Base-by-base conservation (phyloP, 2,888 invertebrate species). In the Scaptomyza parva region DNA sequence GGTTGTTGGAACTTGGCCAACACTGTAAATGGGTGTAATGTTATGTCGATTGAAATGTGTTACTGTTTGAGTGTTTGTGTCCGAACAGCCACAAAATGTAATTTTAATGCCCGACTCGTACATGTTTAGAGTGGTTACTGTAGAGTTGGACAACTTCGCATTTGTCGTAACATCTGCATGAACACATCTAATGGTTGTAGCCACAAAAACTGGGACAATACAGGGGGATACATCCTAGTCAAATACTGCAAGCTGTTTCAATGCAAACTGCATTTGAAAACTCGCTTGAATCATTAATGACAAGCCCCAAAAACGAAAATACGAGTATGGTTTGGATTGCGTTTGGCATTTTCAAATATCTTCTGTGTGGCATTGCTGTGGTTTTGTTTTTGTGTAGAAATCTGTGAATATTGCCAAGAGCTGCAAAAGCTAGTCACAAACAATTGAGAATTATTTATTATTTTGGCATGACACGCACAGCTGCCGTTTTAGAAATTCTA, bases 261-360 rank as follows among this genome's bases (percentile, higher is more conserved):
- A 12, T 47, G 11, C 0, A 18, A 26, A 18, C 18, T 37, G 37
- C 17, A 9, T 39, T 22, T 30, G 54, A 41, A 65, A 83, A 70
- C 62, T 50, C 60, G 70, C 64, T 70, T 71, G 68, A 84, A 85
- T 78, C 78, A 84, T 72, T 69, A 68, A 78, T 77, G 70, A 73
- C 73, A 75, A 63, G 50, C 55, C 65, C 45, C 30, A 30, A 35
- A 35, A 48, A 51, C 26, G 24, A n/a, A 54, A 28, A 60, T 37
- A 20, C 24, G 18, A 39, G n/a, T 20, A 20, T 39, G 22, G 20
- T 45, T 57, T 35, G 7, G 41, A 57, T 59, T 52, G 22, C 30
- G 11, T 12, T 37, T 20, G 2, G 28, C 24, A 51, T 41, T 65
- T 41, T 3, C 24, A 45, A 47, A 48, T 33, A 44, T 53, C 45